Conservation (phyloP, 2,888 invertebrate species). For the Siphlonurus alternatus region DNA sequence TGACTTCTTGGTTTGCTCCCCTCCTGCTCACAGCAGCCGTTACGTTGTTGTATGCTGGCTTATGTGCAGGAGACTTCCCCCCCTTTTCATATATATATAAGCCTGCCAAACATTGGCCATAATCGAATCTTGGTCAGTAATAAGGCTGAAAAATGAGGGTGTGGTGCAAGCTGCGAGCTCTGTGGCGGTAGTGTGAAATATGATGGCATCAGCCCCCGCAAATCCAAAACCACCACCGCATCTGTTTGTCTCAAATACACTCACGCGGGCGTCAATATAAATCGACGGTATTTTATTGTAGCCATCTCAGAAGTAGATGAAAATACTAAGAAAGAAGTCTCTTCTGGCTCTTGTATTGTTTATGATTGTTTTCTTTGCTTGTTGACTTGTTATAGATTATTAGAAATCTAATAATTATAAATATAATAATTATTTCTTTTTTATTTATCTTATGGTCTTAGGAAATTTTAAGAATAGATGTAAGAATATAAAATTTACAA, state of each 20-base stretch:
- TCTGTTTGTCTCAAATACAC: no score
- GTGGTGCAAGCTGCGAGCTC: neutral
- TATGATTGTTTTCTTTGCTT: no score
- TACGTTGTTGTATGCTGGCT: neutral
- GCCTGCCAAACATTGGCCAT: neutral
- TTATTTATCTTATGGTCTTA: no score
- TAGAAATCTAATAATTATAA: no score
- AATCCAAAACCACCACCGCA: neutral
- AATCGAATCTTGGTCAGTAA: neutral
- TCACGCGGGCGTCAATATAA: no score
- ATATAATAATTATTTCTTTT: no score
- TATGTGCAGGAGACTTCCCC: neutral
- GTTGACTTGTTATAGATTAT: no score
- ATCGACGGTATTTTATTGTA: neutral
- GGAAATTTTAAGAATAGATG: no score
- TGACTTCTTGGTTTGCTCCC: neutral
- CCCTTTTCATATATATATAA: neutral
- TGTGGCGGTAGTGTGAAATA: neutral
- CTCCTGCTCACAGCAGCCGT: neutral
- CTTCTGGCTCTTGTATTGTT: no score
- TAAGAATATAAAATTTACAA: no score
- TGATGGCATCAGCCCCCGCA: neutral
- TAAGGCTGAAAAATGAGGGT: neutral
- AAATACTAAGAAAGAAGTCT: no score
- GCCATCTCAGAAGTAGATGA: no score